These are phyloP conservation scores for Papilio protenor DNA, from an alignment of 2,888 invertebrate species.

Conservation along the genomic window DNA sequence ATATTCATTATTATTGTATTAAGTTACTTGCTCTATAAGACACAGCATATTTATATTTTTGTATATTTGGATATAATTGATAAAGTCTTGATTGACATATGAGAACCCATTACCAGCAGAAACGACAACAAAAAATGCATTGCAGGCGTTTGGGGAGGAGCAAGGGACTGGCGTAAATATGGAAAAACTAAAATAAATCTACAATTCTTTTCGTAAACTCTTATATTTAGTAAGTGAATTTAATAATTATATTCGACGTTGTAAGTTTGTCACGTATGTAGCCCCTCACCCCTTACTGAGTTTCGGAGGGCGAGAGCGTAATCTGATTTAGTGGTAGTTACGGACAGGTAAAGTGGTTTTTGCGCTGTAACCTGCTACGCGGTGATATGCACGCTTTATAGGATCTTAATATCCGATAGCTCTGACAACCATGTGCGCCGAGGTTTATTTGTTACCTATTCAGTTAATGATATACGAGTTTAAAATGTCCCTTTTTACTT, in stretches of 20 bases:
- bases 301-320: conserved; percentile 55
- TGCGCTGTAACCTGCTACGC: conserved; percentile 61
- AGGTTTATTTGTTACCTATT: background rate
- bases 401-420: conserved; percentile 45
- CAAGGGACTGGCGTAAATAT: no score
- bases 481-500: background rate
- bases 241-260: conserved; percentile 21
- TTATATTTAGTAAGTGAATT: background rate
- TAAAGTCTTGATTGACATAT: no score
- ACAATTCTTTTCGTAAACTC: no score
- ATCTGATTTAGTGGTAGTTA: conserved; percentile 75
- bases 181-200: no score
- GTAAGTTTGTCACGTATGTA: background rate
- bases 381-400: conserved; percentile 50
- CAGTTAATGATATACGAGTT: background rate
- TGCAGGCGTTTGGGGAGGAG: no score
- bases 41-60: no score
- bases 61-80: no score
- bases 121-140: no score
- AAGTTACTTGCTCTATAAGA: no score
- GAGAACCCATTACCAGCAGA: no score
- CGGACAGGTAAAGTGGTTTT: conserved; percentile 75
- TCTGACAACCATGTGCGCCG: conserved; percentile 16
- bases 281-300: conserved; percentile 29
- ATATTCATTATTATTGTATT: no score